Evolutionary conservation across 2,888 invertebrate species (phyloP).

Genomic region (Odontocerum albicorne): DNA sequence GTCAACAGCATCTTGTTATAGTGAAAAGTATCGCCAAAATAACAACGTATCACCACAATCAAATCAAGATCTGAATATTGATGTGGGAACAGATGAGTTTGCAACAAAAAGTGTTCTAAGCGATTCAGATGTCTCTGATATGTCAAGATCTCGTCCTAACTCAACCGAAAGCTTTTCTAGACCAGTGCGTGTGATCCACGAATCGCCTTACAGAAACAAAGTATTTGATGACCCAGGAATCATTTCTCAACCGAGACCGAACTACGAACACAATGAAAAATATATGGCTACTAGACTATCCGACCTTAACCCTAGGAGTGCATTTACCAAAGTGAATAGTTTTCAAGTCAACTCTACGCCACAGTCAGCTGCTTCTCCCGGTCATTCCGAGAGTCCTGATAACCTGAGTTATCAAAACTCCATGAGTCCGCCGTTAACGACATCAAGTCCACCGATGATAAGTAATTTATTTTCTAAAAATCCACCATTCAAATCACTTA

Average conservation of each 20-base stretch:
- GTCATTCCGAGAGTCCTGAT: conserved; percentile 76
- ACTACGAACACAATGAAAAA: conserved; percentile 52
- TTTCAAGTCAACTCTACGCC: conserved; percentile 38
- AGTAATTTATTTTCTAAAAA: conserved; percentile 45
- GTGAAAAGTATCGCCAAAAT: conserved; percentile 48
- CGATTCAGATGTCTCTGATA: conserved; percentile 56
- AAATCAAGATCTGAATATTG: conserved; percentile 55
- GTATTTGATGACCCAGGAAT: conserved; percentile 63
- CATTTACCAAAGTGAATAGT: conserved; percentile 78
- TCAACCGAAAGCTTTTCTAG: conserved; percentile 59
- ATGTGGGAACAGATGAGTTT: conserved; percentile 57
- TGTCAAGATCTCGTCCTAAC: conserved; percentile 55
- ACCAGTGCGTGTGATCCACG: conserved; percentile 55
- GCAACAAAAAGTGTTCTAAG: conserved; percentile 51
- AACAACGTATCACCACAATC: conserved; percentile 55
- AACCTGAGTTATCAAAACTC: conserved; percentile 76
- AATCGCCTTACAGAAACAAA: conserved; percentile 55
- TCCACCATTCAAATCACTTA: conserved; percentile 48
- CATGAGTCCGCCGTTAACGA: conserved; percentile 69
- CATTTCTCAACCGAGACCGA: conserved; percentile 53
- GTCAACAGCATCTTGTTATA: conserved; percentile 36
- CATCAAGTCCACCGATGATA: conserved; percentile 59
- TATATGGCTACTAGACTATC: conserved; percentile 47
- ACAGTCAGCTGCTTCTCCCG: conserved; percentile 59
- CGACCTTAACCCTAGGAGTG: conserved; percentile 68